Percentiles rank a stretch among this genome's conserved stretches.
Evolutionary conservation across 2,888 invertebrate species (phyloP).

Genomic region (Volucella zonaria): DNA sequence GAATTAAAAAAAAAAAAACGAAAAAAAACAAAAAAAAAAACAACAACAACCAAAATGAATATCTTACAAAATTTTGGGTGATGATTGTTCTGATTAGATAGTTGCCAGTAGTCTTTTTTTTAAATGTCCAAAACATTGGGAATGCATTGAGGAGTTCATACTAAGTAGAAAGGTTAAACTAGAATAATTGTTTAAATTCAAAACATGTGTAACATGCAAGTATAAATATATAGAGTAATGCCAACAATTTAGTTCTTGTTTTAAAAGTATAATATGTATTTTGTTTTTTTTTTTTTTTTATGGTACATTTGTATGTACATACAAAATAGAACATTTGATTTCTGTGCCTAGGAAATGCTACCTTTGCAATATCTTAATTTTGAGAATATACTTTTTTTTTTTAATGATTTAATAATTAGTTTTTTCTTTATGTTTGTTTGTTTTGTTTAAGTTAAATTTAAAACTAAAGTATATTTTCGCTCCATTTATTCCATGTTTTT

Average conservation of each 20-base stretch:
- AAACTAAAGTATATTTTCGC: constrained; percentile 23
- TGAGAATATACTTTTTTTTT: constrained; percentile 18
- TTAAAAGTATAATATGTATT: constrained; percentile 12
- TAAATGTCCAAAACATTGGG: no score
- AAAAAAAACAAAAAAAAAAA: no score
- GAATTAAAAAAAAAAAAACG: no score
- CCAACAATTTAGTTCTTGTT: constrained; percentile 16
- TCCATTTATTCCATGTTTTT: not conserved
- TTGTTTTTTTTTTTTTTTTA: no score
- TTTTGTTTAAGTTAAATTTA: constrained; percentile 13
- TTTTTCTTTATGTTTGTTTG: not conserved
- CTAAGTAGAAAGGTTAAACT: no score
- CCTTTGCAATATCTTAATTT: constrained; percentile 35
- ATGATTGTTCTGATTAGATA: no score
- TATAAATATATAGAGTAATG: not conserved
- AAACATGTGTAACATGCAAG: no score
- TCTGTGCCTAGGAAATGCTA: constrained; percentile 50
- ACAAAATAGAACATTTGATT: constrained; percentile 26
- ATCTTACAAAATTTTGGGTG: no score
- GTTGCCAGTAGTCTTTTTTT: no score
- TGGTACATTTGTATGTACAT: constrained; percentile 11
- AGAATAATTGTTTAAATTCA: no score
- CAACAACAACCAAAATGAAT: no score
- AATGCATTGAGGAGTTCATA: no score
- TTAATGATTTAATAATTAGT: not conserved